Base-by-base conservation (phyloP, 2,888 invertebrate genomes). In the Nowickia ferox region DNA sequence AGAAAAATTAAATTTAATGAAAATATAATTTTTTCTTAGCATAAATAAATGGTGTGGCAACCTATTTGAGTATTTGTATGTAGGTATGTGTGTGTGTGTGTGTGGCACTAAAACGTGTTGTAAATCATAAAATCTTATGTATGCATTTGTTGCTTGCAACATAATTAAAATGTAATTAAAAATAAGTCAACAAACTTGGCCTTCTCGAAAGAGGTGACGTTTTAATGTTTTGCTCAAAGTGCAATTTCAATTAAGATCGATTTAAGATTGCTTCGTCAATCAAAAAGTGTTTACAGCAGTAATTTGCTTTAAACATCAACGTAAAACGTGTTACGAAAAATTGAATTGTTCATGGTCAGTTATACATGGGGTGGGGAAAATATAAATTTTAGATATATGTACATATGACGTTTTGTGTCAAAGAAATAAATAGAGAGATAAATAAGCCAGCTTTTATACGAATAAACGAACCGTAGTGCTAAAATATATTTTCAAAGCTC, bases 161-260 rank as follows among this genome's bases (percentile, higher is more conserved):
- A 69, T 72, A 66, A 48, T 66, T 66, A 80, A 74, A 74, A 40
- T 61, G 59, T 78, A 61, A 69, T 80, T 65, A 59, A 68, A 81
- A 72, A 80, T 59, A 81, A 81, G 66, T 61, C 74, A 74, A 68
- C 68, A 81, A 74, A 75, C 81, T 81, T 81, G 66, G 81, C 74
- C 74, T 81, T 66, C 55, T 22, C 19, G 10, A 61, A 63, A 15
- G 19, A 63, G 42, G 53, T 38, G 61, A 68, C 42, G 48, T 53
- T 63, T 79, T 61, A 71, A 51, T 53, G 30, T 9, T 63, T 44
- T 6, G 8, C 44, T 38, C 5, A 22, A 53, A 44, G 44, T 17
- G 61, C 53, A 51, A n/a, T 71, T 79, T 61, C 8, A 42, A n/a
- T 63, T 38, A 30, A 38, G 38, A 71, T 53, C 63, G 15, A 17